Evolutionary conservation across 2,797 vertebrate genomes (phyloP).

Genomic region (Vultur gryphus): DNA sequence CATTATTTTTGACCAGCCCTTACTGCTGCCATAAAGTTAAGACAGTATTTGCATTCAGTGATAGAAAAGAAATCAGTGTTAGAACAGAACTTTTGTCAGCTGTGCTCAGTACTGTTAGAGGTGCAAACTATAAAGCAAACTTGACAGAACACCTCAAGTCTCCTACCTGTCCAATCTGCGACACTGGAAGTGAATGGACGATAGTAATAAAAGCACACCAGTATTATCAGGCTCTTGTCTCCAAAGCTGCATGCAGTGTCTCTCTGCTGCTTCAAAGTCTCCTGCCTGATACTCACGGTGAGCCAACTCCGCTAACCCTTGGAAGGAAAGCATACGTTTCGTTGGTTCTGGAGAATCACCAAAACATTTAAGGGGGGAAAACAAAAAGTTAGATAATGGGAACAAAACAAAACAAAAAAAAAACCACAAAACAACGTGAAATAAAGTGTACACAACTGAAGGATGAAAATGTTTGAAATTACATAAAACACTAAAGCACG

Average conservation of each 20-base stretch:
- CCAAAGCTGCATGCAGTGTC: slow-evolving; percentile 99
- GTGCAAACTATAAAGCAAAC: background rate
- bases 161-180: slow-evolving; percentile 96
- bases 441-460: slow-evolving; percentile 58
- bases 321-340: slow-evolving; percentile 99
- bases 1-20: background rate
- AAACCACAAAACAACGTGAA: slow-evolving; percentile 12
- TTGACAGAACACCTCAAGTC: background rate
- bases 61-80: background rate
- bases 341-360: slow-evolving; percentile 98
- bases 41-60: background rate
- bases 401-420: slow-evolving; percentile 72
- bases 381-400: slow-evolving; percentile 96
- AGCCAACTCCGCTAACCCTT: slow-evolving; percentile 99
- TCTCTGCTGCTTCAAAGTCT: slow-evolving; percentile 98
- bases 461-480: slow-evolving; percentile 63
- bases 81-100: background rate
- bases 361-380: slow-evolving; percentile 91
- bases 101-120: background rate
- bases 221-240: slow-evolving; percentile 99
- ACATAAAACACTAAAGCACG: slow-evolving; percentile 38
- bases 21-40: background rate
- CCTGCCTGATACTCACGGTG: slow-evolving; percentile 99
- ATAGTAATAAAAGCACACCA: slow-evolving; percentile 94
- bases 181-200: slow-evolving; percentile 99